Percentiles rank a stretch among this genome's conserved stretches.
Conservation (phyloP, 1,140 invertebrate genomes). For the Drosophila tristis region DNA sequence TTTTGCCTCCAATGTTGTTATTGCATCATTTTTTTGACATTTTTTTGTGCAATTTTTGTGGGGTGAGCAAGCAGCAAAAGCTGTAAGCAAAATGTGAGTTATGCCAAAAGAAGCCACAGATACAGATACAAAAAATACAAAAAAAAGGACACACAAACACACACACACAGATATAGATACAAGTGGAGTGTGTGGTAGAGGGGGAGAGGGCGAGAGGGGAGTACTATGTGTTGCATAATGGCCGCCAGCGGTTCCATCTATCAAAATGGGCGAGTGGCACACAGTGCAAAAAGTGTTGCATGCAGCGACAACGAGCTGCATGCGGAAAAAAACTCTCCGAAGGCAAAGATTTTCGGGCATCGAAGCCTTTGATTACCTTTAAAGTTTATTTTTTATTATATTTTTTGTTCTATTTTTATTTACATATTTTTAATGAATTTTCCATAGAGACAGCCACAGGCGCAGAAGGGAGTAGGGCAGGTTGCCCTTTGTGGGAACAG, state of each 20-base stretch:
- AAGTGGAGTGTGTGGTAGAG: conserved; percentile 8
- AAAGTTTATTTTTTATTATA: too few species aligned
- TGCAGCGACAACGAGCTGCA: conserved; percentile 49
- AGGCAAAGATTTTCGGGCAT: too few species aligned
- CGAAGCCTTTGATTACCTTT: conserved; percentile 7
- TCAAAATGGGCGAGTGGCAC: conserved; percentile 69
- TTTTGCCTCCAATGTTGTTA: conserved; percentile 56
- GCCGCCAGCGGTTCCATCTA: conserved; percentile 74
- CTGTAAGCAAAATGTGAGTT: conserved; percentile 56
- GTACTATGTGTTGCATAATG: conserved; percentile 64
- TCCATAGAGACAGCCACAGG: too few species aligned
- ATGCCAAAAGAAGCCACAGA: conserved; percentile 62
- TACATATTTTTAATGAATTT: too few species aligned
- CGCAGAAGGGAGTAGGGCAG: too few species aligned
- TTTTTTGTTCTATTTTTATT: too few species aligned
- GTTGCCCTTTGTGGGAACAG: too few species aligned
- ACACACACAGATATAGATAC: conserved; percentile 23
- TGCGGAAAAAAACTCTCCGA: conserved; percentile 47
- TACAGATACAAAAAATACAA: conserved; percentile 7
- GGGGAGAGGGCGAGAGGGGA: too few species aligned
- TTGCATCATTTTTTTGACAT: conserved; percentile 59
- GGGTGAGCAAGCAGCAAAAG: conserved; percentile 52
- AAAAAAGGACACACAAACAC: conserved; percentile 15
- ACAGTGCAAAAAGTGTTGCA: conserved; percentile 69
- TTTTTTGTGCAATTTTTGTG: conserved; percentile 47